Evolutionary conservation across 2,113 vertebrate genomes (phyloP).

Genomic region (Pollimyrus isidori): DNA sequence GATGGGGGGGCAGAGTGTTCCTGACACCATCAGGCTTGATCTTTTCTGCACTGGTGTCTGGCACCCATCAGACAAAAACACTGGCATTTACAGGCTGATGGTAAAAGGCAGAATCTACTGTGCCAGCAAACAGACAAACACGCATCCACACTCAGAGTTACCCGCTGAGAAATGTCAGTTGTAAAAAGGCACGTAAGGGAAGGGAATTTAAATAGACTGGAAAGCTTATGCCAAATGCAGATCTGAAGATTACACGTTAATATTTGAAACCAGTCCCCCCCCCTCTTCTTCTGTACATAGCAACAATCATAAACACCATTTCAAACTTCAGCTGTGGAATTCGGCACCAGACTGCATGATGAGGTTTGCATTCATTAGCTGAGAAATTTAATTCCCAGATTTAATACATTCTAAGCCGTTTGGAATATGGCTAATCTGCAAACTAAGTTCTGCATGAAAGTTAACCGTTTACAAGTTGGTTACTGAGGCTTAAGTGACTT

Average conservation of each 20-base stretch:
- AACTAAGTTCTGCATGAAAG: neutral
- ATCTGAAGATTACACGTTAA: neutral
- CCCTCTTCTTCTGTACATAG: neutral
- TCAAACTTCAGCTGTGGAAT: neutral
- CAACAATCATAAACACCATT: neutral
- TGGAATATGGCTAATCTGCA: neutral
- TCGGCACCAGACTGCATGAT: neutral
- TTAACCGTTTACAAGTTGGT: neutral
- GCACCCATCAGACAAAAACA: neutral
- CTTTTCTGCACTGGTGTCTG: neutral
- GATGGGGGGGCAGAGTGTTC: neutral
- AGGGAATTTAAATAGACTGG: neutral
- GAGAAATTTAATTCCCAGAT: constrained; percentile 7
- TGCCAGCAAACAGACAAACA: neutral
- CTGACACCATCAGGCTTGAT: neutral
- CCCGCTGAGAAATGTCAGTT: neutral
- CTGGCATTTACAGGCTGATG: neutral
- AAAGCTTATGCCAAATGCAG: neutral
- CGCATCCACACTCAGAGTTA: neutral
- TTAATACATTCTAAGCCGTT: constrained; percentile 1
- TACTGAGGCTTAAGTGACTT: neutral
- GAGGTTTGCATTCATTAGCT: neutral
- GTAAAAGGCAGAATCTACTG: neutral
- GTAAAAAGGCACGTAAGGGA: neutral
- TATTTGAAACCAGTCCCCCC: neutral